Evolutionary conservation across 2,888 invertebrate species (phyloP).

Genomic region (Minunthozetes semirufus): DNA sequence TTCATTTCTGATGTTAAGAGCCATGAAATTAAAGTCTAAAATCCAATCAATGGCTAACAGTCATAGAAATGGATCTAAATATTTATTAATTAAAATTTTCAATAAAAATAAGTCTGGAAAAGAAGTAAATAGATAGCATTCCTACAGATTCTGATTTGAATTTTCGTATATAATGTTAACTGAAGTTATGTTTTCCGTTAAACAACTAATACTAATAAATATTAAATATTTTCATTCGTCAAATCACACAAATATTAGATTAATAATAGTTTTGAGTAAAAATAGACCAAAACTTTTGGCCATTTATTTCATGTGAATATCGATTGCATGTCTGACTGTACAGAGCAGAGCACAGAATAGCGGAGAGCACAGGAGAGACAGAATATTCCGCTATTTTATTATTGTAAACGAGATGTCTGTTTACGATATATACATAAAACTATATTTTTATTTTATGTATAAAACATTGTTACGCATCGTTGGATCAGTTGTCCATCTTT

Average conservation of each 20-base stretch:
- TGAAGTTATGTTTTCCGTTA: neutral
- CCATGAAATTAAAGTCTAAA: too few relatives aligned
- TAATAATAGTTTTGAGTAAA: neutral
- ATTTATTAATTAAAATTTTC: too few relatives aligned
- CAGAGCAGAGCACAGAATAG: too few relatives aligned
- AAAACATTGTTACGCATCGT: neutral
- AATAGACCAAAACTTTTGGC: neutral
- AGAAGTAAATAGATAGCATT: too few relatives aligned
- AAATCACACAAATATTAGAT: neutral
- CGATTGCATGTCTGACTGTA: too few relatives aligned
- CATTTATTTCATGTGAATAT: neutral
- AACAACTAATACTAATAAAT: neutral
- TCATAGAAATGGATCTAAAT: too few relatives aligned
- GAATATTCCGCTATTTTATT: too few relatives aligned
- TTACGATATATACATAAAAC: neutral
- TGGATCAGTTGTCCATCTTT: constrained; percentile 6
- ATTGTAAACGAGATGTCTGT: neutral
- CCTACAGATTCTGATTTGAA: too few relatives aligned
- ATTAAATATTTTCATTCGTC: neutral
- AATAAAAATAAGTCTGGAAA: too few relatives aligned
- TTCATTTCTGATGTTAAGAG: too few relatives aligned
- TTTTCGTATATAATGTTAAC: neutral
- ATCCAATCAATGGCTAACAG: too few relatives aligned
- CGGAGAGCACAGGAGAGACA: too few relatives aligned
- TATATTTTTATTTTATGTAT: neutral